phyloP scores from a whole-genome alignment of 2,113 vertebrate species.

The Geococcyx californianus region DNA sequence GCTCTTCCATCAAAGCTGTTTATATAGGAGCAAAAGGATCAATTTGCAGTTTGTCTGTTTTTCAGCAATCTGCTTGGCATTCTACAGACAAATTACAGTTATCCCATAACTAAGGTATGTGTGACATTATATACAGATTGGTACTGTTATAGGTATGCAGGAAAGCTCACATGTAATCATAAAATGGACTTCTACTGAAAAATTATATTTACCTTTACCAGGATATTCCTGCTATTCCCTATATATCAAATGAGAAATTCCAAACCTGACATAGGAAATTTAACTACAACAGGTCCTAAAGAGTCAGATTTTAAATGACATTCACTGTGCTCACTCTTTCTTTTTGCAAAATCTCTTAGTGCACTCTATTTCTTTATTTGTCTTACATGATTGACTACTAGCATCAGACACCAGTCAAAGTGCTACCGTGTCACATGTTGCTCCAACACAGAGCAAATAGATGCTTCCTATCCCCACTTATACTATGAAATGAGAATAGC shows the following conservation, averaged over 20 bases:
- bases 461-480: neutral
- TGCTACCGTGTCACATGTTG: neutral
- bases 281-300: neutral
- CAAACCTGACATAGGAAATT: neutral
- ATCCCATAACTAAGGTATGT: neutral
- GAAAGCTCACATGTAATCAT: neutral
- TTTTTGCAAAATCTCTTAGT: neutral
- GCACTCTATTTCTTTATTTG: neutral
- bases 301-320: neutral
- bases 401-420: neutral
- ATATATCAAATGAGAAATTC: neutral
- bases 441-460: neutral
- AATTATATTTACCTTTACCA: neutral
- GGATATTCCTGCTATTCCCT: neutral
- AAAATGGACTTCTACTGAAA: neutral
- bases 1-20: neutral
- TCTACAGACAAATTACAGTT: neutral
- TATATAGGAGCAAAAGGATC: neutral
- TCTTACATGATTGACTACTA: neutral
- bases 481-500: neutral
- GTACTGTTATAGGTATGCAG: neutral
- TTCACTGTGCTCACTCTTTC: accelerated
- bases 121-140: neutral
- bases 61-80: neutral
- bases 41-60: neutral